Conservation (phyloP, 2,797 vertebrate genomes). For the Schizothorax lantsangensis region DNA sequence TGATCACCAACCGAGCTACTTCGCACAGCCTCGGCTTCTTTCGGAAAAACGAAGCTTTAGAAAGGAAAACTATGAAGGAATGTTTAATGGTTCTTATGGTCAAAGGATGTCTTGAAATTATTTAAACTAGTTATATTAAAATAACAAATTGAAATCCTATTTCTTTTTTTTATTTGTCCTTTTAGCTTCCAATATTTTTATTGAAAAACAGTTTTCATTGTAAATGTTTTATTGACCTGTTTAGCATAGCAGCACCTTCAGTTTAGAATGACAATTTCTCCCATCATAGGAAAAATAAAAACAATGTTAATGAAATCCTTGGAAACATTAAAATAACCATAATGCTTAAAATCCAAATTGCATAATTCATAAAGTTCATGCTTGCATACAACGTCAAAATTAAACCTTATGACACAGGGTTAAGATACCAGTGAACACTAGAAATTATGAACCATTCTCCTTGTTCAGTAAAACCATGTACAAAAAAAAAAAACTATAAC, state of each 20-base stretch:
- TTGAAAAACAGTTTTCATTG: neutral
- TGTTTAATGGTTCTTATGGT: neutral
- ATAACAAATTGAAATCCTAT: neutral
- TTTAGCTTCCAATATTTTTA: neutral
- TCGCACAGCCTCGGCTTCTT: slow-evolving; percentile 25
- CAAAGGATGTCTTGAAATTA: neutral
- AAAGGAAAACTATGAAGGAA: too few species aligned
- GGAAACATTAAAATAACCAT: slow-evolving; percentile 41
- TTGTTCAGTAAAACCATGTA: slow-evolving; percentile 67
- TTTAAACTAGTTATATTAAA: neutral
- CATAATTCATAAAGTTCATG: slow-evolving; percentile 49
- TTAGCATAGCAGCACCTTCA: slow-evolving; percentile 87
- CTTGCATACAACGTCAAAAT: slow-evolving; percentile 47
- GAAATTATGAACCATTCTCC: slow-evolving; percentile 51
- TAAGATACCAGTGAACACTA: slow-evolving; percentile 52
- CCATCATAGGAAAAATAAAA: slow-evolving; percentile 68
- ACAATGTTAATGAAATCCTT: slow-evolving; percentile 57
- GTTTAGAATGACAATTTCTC: slow-evolving; percentile 72
- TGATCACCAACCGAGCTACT: neutral
- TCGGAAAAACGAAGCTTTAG: neutral
- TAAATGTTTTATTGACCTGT: slow-evolving; percentile 57
- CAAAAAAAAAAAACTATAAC: slow-evolving; percentile 71
- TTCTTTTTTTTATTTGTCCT: neutral
- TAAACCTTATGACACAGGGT: slow-evolving; percentile 53
- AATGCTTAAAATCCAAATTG: slow-evolving; percentile 49